These are phyloP conservation scores for Ophioderma brevispina DNA, from an alignment of 35 echinoderm and acorn worm genomes.

Conservation along the genomic window DNA sequence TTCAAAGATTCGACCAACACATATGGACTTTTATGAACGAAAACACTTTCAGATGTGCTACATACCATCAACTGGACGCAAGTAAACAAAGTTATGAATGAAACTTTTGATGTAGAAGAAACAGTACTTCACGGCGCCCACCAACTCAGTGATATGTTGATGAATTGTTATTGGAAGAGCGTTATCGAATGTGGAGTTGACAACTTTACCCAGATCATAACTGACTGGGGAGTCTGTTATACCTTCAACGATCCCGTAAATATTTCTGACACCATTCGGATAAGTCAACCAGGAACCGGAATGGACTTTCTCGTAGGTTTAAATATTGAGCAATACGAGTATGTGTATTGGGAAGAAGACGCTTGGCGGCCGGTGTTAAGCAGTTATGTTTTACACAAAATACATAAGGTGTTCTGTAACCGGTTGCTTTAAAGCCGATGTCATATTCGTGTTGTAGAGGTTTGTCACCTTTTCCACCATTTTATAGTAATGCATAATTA, in stretches of 20 bases:
- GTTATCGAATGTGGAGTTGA: conserved; percentile 16
- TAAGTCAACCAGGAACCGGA: conserved; percentile 22
- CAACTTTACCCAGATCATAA: conserved; percentile 29
- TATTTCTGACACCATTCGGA: background rate
- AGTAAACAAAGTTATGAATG: no score
- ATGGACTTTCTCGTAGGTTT: conserved; percentile 38
- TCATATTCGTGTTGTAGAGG: no score
- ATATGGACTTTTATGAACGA: no score
- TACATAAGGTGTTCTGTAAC: no score
- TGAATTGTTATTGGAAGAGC: conserved; percentile 8
- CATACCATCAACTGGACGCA: no score
- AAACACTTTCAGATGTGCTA: no score
- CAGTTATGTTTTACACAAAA: no score
- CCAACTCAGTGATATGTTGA: conserved; percentile 31
- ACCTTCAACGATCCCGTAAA: conserved; percentile 58
- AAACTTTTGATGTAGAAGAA: background rate
- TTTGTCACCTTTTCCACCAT: no score
- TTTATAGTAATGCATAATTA: no score
- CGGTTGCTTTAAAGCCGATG: no score
- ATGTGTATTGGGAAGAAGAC: conserved; percentile 29
- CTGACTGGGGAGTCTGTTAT: conserved; percentile 59
- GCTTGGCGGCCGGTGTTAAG: conserved; percentile 51
- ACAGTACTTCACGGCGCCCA: background rate
- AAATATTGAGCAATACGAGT: conserved; percentile 52
- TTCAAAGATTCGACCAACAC: no score